These are phyloP conservation scores for Mastacembelus armatus DNA, from an alignment of 2,797 vertebrate genomes.

Conservation along the genomic window DNA sequence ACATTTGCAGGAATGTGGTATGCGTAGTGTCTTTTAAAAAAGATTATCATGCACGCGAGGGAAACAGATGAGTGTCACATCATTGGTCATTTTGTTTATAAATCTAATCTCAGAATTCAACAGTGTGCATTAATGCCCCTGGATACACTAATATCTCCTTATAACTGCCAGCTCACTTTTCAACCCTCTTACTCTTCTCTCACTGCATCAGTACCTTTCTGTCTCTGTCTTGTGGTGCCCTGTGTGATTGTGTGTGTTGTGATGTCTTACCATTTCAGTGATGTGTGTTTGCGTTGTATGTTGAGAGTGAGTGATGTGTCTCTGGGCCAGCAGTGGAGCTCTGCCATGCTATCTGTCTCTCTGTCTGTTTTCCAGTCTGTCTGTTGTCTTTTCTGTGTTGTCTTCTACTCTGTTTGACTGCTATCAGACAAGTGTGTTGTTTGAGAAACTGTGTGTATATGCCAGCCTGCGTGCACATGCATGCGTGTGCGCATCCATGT, in stretches of 20 bases:
- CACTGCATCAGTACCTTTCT: constrained; percentile 31
- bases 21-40: constrained; percentile 1
- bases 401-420: constrained; percentile 75
- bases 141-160: constrained; percentile 48
- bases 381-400: constrained; percentile 69
- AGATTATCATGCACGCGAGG: constrained; percentile 2
- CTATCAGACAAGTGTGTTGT: constrained; percentile 77
- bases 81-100: constrained; percentile 49
- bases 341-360: constrained; percentile 66
- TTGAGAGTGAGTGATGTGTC: constrained; percentile 71
- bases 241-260: constrained; percentile 29
- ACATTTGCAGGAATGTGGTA: neutral
- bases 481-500: constrained; percentile 56
- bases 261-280: constrained; percentile 42
- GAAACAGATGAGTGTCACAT: constrained; percentile 39
- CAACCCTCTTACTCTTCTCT: constrained; percentile 34
- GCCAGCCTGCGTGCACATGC: no score
- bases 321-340: constrained; percentile 64
- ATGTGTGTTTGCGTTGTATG: constrained; percentile 21
- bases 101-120: constrained; percentile 53
- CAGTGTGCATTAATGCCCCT: constrained; percentile 36
- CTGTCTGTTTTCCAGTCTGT: constrained; percentile 70
- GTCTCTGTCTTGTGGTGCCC: constrained; percentile 27
- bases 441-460: constrained; percentile 28
- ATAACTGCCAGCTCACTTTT: constrained; percentile 45